Percentiles rank a stretch among this genome's conserved stretches.
phyloP scores from a whole-genome alignment of 2,797 vertebrate species.

The Enteromius paludinosus region DNA sequence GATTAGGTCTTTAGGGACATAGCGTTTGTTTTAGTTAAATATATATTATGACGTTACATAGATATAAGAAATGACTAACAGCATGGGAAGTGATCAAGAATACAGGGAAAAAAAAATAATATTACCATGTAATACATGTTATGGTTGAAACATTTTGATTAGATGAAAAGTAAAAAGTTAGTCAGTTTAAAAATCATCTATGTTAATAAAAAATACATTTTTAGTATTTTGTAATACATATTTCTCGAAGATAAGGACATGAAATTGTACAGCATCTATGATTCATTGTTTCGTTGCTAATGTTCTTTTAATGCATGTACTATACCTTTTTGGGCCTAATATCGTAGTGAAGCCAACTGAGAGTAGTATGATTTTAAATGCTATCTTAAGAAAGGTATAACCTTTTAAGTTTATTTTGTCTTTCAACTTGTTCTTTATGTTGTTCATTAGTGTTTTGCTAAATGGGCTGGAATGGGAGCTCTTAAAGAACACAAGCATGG shows the following conservation, averaged over 20 bases:
- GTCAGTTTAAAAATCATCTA: neutral
- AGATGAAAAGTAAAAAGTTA: neutral
- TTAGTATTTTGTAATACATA: neutral
- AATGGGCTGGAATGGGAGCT: conserved; percentile 51
- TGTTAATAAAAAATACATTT: neutral
- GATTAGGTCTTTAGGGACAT: neutral
- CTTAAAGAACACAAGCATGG: conserved; percentile 50
- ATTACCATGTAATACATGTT: neutral
- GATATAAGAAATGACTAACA: neutral
- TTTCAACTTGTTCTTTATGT: conserved; percentile 31
- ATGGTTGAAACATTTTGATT: neutral
- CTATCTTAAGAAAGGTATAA: conserved; percentile 31
- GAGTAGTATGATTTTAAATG: conserved; percentile 11
- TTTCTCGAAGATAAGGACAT: neutral
- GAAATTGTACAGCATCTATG: neutral
- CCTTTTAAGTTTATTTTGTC: conserved; percentile 22
- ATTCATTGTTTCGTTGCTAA: neutral
- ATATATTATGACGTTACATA: neutral
- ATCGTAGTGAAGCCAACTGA: neutral
- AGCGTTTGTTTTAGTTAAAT: neutral
- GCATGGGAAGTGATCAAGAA: neutral
- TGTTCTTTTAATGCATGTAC: neutral
- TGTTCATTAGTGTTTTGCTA: conserved; percentile 49
- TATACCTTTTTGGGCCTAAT: neutral
- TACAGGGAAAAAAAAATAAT: too few species aligned